Percentiles rank a stretch among this genome's conserved stretches.
phyloP scores from a whole-genome alignment of 2,113 vertebrate species.

The Eudyptes chrysolophus region DNA sequence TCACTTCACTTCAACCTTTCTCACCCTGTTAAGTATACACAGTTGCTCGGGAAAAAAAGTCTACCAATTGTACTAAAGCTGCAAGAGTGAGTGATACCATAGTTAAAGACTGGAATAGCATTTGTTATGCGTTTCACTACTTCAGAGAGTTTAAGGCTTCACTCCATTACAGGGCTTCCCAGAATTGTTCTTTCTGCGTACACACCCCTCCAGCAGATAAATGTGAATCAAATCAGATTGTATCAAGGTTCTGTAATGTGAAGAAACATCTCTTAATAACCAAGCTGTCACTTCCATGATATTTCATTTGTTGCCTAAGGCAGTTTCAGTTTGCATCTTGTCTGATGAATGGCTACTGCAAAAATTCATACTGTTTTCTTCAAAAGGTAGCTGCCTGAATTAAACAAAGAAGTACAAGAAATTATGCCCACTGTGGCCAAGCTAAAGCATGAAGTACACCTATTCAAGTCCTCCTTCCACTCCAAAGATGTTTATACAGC shows the following conservation, averaged over 20 bases:
- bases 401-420: not conserved
- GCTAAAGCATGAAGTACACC: not conserved
- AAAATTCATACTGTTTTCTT: not conserved
- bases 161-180: not conserved
- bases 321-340: not conserved
- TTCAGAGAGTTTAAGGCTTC: not conserved
- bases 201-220: not conserved
- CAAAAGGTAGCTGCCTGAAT: not conserved
- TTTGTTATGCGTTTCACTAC: not conserved
- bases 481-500: not conserved
- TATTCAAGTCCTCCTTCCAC: not conserved
- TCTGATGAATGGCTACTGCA: not conserved
- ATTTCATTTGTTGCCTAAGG: not conserved
- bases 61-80: not conserved
- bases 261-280: slow-evolving; percentile 38
- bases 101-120: not conserved
- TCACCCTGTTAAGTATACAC: not conserved
- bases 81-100: not conserved
- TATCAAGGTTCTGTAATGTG: not conserved
- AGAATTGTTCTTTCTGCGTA: not conserved
- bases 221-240: not conserved
- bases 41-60: not conserved
- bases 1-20: not conserved
- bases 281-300: not conserved
- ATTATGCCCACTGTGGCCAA: not conserved